These are phyloP conservation scores for Dusona sp. DNA, from an alignment of 2,888 invertebrate genomes.

Conservation along the genomic window DNA sequence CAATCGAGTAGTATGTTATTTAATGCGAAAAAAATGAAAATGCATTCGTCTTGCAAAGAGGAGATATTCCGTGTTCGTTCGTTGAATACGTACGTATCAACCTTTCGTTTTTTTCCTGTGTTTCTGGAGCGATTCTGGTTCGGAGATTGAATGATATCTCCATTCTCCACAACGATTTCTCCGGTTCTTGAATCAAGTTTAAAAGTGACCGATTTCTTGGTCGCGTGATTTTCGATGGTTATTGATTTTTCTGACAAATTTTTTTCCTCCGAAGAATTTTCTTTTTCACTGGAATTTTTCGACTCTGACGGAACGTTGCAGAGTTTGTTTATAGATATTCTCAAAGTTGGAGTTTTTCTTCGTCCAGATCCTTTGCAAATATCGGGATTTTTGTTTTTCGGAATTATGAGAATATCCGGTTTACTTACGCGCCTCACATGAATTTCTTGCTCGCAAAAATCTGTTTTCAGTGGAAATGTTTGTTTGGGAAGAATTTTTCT, in stretches of 20 bases:
- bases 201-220: slow-evolving; percentile 69
- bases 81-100: slow-evolving; percentile 48
- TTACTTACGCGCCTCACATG: neutral
- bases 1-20: neutral
- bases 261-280: slow-evolving; percentile 20
- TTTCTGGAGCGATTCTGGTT: slow-evolving; percentile 3
- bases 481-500: slow-evolving; percentile 58
- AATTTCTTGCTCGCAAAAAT: neutral
- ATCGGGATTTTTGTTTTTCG: neutral
- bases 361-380: neutral
- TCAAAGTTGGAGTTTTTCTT: slow-evolving; percentile 68
- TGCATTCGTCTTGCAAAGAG: slow-evolving; percentile 5
- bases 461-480: neutral
- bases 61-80: slow-evolving; percentile 27
- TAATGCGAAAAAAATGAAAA: slow-evolving; percentile 1
- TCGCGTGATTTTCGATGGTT: slow-evolving; percentile 65
- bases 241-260: slow-evolving; percentile 55
- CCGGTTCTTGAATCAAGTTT: slow-evolving; percentile 71
- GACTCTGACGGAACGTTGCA: slow-evolving; percentile 28
- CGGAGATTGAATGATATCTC: slow-evolving; percentile 32
- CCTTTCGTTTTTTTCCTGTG: slow-evolving; percentile 57
- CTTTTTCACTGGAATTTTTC: neutral
- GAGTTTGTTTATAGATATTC: slow-evolving; percentile 74
- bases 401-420: slow-evolving; percentile 53
- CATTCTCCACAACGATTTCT: slow-evolving; percentile 70